These are phyloP conservation scores for Alcis repandata DNA, from an alignment of 2,888 invertebrate genomes.

Conservation along the genomic window DNA sequence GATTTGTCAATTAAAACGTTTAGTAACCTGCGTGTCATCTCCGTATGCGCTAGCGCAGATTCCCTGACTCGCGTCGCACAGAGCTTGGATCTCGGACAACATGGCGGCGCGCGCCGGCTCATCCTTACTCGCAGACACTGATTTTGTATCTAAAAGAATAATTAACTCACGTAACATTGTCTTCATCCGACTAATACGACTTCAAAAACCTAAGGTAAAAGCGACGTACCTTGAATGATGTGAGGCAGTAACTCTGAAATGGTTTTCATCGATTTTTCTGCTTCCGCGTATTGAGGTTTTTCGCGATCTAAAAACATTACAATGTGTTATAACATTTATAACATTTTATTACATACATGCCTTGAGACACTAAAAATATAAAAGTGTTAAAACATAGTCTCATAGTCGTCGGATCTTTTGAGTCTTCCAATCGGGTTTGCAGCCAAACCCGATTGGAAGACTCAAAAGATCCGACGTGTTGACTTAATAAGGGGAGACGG, in stretches of 20 bases:
- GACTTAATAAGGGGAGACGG: too few species aligned
- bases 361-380: too few species aligned
- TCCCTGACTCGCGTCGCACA: constrained; percentile 54
- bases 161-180: too few species aligned
- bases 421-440: too few species aligned
- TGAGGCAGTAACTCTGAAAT: constrained; percentile 58
- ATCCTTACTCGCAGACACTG: constrained; percentile 46
- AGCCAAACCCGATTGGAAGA: too few species aligned
- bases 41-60: constrained; percentile 47
- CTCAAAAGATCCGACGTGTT: too few species aligned
- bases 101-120: constrained; percentile 49
- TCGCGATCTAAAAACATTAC: constrained; percentile 55
- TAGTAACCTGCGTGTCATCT: constrained; percentile 38
- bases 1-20: neutral
- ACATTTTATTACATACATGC: too few species aligned
- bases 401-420: too few species aligned
- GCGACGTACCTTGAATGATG: constrained; percentile 55
- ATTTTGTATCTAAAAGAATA: constrained; percentile 52
- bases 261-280: constrained; percentile 52
- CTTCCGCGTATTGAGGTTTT: constrained; percentile 55
- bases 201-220: neutral
- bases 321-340: too few species aligned
- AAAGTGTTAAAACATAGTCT: too few species aligned
- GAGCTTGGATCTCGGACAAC: constrained; percentile 48
- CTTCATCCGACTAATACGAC: neutral